Evolutionary conservation across 2,888 invertebrate species (phyloP).

Genomic region (Pinctada fucata): DNA sequence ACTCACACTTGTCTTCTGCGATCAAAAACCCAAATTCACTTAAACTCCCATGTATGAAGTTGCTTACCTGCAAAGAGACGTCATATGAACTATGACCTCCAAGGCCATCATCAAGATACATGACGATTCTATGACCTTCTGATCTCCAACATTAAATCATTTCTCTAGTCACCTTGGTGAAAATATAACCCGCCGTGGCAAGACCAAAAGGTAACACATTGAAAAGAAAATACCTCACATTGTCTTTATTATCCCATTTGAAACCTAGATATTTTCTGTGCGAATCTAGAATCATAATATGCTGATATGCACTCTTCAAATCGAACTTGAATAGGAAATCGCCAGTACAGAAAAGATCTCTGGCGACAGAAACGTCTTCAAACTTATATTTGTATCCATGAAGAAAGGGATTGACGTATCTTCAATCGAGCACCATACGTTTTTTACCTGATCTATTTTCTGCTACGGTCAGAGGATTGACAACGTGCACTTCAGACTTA

Average conservation of each 20-base stretch:
- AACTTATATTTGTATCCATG: background rate
- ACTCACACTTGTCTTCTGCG: no score
- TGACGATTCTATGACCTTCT: constrained; percentile 36
- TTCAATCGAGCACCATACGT: background rate
- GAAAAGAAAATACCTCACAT: constrained; percentile 26
- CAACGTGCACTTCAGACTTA: background rate
- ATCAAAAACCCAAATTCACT: no score
- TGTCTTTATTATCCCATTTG: constrained; percentile 10
- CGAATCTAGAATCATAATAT: constrained; percentile 15
- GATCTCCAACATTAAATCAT: constrained; percentile 30
- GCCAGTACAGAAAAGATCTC: background rate
- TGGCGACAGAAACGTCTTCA: background rate
- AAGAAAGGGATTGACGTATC: background rate
- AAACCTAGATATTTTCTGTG: constrained; percentile 21
- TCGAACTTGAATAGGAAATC: background rate
- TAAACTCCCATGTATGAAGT: no score
- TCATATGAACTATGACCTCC: background rate
- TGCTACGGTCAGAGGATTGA: background rate
- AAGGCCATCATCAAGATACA: constrained; percentile 47
- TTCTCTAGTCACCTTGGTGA: constrained; percentile 39
- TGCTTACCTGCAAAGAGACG: no score
- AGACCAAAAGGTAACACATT: constrained; percentile 42
- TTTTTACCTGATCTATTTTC: background rate
- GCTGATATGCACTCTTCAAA: constrained; percentile 18
- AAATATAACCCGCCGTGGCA: constrained; percentile 26